phyloP scores from a whole-genome alignment of 1,140 invertebrate genomes.

The Drosophila athabasca region DNA sequence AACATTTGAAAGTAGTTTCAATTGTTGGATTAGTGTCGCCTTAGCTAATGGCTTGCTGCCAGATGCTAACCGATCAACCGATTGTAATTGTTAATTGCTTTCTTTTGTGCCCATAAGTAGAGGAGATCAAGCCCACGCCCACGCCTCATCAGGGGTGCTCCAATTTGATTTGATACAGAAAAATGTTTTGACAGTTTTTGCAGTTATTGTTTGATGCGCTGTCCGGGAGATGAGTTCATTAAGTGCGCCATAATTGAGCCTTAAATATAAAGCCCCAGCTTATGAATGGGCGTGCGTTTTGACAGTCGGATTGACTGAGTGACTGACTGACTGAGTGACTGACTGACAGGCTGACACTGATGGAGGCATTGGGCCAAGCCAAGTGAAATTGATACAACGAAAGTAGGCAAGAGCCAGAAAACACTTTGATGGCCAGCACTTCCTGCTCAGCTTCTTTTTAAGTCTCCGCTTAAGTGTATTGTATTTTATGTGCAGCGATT shows the following conservation, averaged over 20 bases:
- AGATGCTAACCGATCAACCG: constrained; percentile 23
- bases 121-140: constrained; percentile 37
- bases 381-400: constrained; percentile 74
- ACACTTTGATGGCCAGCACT: constrained; percentile 45
- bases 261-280: constrained; percentile 63
- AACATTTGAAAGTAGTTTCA: constrained; percentile 47
- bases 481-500: constrained; percentile 68
- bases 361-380: constrained; percentile 47
- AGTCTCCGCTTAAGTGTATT: constrained; percentile 62
- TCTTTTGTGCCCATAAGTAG: constrained; percentile 47
- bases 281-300: constrained; percentile 76
- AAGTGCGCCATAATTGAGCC: constrained; percentile 78
- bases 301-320: constrained; percentile 60
- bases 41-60: constrained; percentile 70
- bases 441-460: constrained; percentile 62
- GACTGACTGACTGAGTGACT: constrained; percentile 25
- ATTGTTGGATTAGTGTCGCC: constrained; percentile 71
- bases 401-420: constrained; percentile 58
- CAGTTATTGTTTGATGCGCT: constrained; percentile 79
- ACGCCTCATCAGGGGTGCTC: constrained; percentile 51
- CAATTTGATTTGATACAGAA: constrained; percentile 65
- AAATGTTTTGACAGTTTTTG: constrained; percentile 76
- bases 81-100: constrained; percentile 70
- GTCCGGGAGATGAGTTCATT: constrained; percentile 81
- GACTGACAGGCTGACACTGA: constrained; percentile 64